Conservation (phyloP, 2,797 vertebrate species). For the Scolopax bukidnonensis region DNA sequence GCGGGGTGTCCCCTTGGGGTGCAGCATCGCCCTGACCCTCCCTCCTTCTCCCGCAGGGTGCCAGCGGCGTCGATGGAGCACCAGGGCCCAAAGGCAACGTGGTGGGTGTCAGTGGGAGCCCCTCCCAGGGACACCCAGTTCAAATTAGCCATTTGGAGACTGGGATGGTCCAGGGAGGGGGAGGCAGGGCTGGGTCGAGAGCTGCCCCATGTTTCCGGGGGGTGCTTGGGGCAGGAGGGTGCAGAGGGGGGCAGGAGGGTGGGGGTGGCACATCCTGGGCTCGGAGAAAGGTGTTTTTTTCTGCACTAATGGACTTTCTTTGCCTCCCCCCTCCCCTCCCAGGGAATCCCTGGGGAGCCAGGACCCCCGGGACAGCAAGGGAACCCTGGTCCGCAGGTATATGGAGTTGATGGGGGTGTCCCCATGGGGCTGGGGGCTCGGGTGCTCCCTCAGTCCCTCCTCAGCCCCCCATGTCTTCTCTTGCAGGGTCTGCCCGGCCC, state of each 20-base stretch:
- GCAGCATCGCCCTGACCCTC: neutral
- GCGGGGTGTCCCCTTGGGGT: accelerated
- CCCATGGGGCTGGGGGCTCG: neutral
- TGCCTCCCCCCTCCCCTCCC: neutral
- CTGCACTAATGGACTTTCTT: neutral
- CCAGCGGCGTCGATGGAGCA: slow-evolving; percentile 84
- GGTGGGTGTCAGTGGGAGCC: slow-evolving; percentile 65
- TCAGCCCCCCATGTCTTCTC: neutral
- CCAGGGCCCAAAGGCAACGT: slow-evolving; percentile 89
- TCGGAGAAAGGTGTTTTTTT: no score
- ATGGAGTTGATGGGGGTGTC: neutral
- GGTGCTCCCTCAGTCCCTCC: neutral
- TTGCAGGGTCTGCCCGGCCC: slow-evolving; percentile 88
- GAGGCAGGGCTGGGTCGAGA: neutral
- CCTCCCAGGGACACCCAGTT: neutral
- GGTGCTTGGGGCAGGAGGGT: accelerated
- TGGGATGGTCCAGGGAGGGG: neutral
- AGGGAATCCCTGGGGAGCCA: slow-evolving; percentile 88
- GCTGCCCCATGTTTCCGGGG: neutral
- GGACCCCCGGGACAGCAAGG: slow-evolving; percentile 92
- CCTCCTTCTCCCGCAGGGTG: slow-evolving; percentile 75
- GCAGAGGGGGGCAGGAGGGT: no score
- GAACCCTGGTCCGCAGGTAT: slow-evolving; percentile 88
- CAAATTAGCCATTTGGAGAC: accelerated
- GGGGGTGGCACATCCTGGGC: neutral